These are phyloP conservation scores for Eidolon helvum DNA, from an alignment of 2,113 vertebrate genomes.

Conservation along the genomic window DNA sequence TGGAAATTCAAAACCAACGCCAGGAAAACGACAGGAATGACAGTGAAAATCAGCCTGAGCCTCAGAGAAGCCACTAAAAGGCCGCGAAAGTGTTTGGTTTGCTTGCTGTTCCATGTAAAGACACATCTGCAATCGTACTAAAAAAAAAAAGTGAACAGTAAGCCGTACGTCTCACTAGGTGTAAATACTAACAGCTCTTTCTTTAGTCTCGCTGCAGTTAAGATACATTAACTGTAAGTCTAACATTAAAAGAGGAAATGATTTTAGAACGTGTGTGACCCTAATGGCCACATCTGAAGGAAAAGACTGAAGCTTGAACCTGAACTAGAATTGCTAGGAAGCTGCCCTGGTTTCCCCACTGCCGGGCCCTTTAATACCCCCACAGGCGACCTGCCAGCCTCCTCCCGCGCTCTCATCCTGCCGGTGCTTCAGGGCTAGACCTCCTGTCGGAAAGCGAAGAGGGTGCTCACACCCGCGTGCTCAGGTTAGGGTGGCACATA, in stretches of 20 bases:
- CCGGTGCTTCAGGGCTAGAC: background rate
- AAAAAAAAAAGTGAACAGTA: background rate
- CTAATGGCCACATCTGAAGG: background rate
- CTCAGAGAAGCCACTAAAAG: background rate
- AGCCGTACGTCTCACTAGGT: background rate
- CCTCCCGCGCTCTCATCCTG: background rate
- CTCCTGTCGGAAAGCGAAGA: background rate
- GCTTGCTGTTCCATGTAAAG: background rate
- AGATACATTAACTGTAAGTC: background rate
- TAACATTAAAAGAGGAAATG: background rate
- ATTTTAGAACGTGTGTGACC: background rate
- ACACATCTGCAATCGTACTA: background rate
- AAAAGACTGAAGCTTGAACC: background rate
- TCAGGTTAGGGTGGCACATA: background rate
- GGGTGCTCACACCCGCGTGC: background rate
- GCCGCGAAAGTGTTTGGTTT: background rate
- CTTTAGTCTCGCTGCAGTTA: background rate
- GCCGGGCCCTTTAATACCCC: background rate
- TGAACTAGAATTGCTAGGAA: background rate
- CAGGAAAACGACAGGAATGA: background rate
- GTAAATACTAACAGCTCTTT: background rate
- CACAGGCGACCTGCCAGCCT: background rate
- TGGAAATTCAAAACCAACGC: background rate
- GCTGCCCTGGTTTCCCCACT: background rate
- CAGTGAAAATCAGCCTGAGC: background rate